Evolutionary conservation across 2,113 vertebrate genomes (phyloP).

Genomic region (Perca schrenkii): DNA sequence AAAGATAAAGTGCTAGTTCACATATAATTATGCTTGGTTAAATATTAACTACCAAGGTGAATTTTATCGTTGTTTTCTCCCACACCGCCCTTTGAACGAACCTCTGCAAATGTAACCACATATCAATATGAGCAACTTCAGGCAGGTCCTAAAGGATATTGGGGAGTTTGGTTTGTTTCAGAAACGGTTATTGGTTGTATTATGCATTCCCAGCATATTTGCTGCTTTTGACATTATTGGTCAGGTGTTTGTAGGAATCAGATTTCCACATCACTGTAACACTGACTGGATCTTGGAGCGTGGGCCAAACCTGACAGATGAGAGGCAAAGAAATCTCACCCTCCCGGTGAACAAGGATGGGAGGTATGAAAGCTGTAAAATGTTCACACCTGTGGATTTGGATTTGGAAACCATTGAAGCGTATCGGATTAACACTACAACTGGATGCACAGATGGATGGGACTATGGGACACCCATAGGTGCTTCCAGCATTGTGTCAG

Average conservation of each 20-base stretch:
- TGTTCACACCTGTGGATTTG: slow-evolving; percentile 85
- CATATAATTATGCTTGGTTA: no score
- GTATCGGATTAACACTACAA: slow-evolving; percentile 83
- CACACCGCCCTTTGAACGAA: no score
- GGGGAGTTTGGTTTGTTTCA: slow-evolving; percentile 91
- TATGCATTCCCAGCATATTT: slow-evolving; percentile 80
- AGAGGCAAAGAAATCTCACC: slow-evolving; percentile 84
- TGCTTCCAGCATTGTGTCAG: slow-evolving; percentile 78
- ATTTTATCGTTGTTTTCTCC: no score
- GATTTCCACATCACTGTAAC: slow-evolving; percentile 62
- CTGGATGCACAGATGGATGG: slow-evolving; percentile 84
- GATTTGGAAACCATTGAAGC: slow-evolving; percentile 81
- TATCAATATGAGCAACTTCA: slow-evolving; percentile 79
- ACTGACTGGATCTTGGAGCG: slow-evolving; percentile 86
- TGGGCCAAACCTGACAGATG: slow-evolving; percentile 81
- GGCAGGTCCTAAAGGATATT: slow-evolving; percentile 84
- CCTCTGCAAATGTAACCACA: no score
- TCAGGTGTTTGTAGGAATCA: slow-evolving; percentile 86
- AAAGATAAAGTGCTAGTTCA: no score
- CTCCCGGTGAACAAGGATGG: slow-evolving; percentile 78
- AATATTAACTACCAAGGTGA: no score
- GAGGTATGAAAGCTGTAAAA: slow-evolving; percentile 83
- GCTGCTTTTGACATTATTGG: slow-evolving; percentile 85
- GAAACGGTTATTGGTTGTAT: slow-evolving; percentile 79
- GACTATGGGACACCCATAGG: slow-evolving; percentile 76